phyloP scores from a whole-genome alignment of 2,888 invertebrate species.

The Ophioninae sp. region DNA sequence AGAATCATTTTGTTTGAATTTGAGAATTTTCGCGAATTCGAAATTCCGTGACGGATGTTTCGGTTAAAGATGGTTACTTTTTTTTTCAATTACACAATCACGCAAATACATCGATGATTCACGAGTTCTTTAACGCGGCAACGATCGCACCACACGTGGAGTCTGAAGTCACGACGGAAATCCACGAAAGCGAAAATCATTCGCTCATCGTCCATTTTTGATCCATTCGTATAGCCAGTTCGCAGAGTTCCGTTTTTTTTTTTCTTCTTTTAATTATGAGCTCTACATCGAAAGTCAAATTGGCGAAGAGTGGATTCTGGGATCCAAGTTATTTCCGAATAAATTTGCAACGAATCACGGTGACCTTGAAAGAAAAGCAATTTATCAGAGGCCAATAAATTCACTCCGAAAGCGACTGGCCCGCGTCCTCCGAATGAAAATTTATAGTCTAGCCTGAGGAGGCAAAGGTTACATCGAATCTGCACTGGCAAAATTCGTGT shows the following conservation, averaged over 20 bases:
- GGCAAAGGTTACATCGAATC: not conserved
- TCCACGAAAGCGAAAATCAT: not conserved
- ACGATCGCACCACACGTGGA: not conserved
- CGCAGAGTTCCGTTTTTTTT: not conserved
- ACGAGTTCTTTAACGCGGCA: not conserved
- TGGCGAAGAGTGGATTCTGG: not conserved
- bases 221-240: not conserved
- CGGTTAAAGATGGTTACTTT: not conserved
- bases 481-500: not conserved
- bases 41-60: too few species aligned
- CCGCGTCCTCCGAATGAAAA: not conserved
- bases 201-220: not conserved
- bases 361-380: not conserved
- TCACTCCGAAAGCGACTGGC: not conserved
- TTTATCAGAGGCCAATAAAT: not conserved
- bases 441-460: not conserved
- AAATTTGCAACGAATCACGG: not conserved
- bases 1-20: too few species aligned
- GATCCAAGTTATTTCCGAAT: not conserved
- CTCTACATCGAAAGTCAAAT: not conserved
- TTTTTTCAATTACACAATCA: not conserved
- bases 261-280: not conserved
- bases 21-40: too few species aligned
- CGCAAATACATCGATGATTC: not conserved
- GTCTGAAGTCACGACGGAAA: not conserved